Evolutionary conservation across 2,888 invertebrate species (phyloP).

Genomic region (Drosophila maculinotata): DNA sequence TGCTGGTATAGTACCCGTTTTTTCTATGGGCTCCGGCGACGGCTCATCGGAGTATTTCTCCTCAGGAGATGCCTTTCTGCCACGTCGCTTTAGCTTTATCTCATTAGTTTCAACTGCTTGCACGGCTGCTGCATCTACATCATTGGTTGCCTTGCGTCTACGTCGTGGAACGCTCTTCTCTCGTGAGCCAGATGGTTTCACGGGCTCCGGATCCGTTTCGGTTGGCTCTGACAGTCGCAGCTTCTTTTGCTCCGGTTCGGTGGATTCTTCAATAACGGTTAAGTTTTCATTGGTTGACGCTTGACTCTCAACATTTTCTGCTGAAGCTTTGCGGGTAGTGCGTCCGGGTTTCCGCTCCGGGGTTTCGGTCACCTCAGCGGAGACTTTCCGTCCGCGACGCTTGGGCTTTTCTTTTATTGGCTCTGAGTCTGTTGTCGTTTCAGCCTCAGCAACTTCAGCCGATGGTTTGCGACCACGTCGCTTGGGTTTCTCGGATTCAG

Average conservation of each 20-base stretch:
- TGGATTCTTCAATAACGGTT: conserved; percentile 20
- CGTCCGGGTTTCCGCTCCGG: conserved; percentile 27
- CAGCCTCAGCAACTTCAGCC: conserved; percentile 15
- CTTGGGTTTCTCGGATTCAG: conserved; percentile 21
- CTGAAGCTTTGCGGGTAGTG: conserved; percentile 45
- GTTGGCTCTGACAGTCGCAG: not conserved
- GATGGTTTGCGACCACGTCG: conserved; percentile 37
- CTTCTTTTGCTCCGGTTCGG: conserved; percentile 21
- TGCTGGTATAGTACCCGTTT: conserved; percentile 7
- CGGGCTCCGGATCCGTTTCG: not conserved
- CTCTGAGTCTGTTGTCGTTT: conserved; percentile 3
- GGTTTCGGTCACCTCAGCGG: conserved; percentile 22
- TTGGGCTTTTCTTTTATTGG: conserved; percentile 18
- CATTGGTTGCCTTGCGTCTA: conserved; percentile 31
- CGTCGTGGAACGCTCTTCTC: conserved; percentile 28
- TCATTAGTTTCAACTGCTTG: conserved; percentile 6
- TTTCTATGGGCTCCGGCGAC: conserved; percentile 10
- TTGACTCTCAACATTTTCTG: conserved; percentile 25
- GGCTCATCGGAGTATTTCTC: not conserved
- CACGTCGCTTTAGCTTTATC: conserved; percentile 31
- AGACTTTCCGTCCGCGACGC: conserved; percentile 33
- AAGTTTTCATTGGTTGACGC: conserved; percentile 1
- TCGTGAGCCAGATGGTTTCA: conserved; percentile 6
- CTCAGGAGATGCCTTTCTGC: conserved; percentile 30
- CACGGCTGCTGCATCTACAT: conserved; percentile 3